A percentile compares a stretch with the other conserved stretches of the same genome.
phyloP scores from a whole-genome alignment of 2,797 vertebrate genomes.

The Heliangelus exortis region DNA sequence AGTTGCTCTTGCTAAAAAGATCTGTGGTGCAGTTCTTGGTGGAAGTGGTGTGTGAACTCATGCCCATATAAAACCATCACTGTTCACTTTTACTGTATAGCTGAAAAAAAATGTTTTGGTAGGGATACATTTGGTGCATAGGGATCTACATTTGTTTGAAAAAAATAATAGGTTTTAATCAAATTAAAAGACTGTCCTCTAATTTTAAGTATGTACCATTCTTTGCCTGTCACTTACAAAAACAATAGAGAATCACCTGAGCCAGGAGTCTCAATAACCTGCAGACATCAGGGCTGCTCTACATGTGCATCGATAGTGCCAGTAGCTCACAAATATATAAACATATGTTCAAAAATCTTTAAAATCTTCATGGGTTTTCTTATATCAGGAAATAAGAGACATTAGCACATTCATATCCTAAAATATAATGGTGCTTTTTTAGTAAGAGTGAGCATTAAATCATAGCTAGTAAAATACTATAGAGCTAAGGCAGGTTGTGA shows the following conservation, averaged over 20 bases:
- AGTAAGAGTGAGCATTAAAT: not conserved
- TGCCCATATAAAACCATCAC: not conserved
- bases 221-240: not conserved
- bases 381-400: not conserved
- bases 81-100: not conserved
- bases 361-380: not conserved
- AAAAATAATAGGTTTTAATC: not conserved
- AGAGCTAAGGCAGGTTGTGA: not conserved
- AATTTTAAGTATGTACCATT: not conserved
- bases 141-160: not conserved
- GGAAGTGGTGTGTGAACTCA: not conserved
- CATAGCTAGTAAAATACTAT: not conserved
- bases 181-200: not conserved
- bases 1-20: not conserved
- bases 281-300: not conserved
- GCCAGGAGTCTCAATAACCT: not conserved
- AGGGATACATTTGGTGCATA: not conserved
- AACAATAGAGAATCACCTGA: not conserved
- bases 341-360: not conserved
- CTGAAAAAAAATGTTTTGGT: not conserved
- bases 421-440: not conserved
- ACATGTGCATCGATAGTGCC: rapidly evolving
- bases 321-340: not conserved
- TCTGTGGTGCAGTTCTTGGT: not conserved
- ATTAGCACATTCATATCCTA: not conserved